Base-by-base conservation (phyloP, 2,888 invertebrate genomes). In the Camponotus fellah region DNA sequence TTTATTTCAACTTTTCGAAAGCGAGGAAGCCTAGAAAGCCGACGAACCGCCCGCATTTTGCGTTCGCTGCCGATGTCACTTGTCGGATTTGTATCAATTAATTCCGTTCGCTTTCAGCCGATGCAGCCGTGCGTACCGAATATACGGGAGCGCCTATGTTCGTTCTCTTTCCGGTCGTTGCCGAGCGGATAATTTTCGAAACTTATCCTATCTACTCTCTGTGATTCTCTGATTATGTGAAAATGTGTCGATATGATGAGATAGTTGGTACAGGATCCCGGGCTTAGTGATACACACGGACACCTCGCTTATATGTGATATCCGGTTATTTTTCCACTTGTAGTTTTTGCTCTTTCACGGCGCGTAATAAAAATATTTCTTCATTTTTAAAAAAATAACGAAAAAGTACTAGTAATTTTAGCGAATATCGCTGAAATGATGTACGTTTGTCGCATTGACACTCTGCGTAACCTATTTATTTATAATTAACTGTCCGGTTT, bases 41-140 rank as follows among this genome's bases (percentile, higher is more conserved):
- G 40, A 9, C n/a, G n/a, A 75, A 74, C 14, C 14, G 75, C 21
- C 46, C 72, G 60, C 17, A 46, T 79, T 60, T 46, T 49, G 2
- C n/a, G 43, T 2, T 26, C 26, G 26, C 26, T 26, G 26, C 10
- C 60, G 26, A 17, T 5, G 56, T 58, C 56, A 43, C 49, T 14
- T 53, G 40, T 9, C 68, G 68, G 56, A 53, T 69, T 79, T 46
- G 58, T 43, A 76, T 76, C 58, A 60, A 79, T 79, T 79, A 71
- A 46, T 58, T 9, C 49, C n/a, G 56, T 43, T 32, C 68, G 43
- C 58, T 58, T 68, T 79, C 77, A 79, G 14, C 21, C 21, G 34
- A 26, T 32, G 77, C 56, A 68, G 56, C 68, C 32, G 26, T 32
- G 76, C 66, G 58, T 68, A 43, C 2, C 69, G 21, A 21, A 56